phyloP scores from a whole-genome alignment of 2,113 vertebrate genomes.

The Brachyistius frenatus region DNA sequence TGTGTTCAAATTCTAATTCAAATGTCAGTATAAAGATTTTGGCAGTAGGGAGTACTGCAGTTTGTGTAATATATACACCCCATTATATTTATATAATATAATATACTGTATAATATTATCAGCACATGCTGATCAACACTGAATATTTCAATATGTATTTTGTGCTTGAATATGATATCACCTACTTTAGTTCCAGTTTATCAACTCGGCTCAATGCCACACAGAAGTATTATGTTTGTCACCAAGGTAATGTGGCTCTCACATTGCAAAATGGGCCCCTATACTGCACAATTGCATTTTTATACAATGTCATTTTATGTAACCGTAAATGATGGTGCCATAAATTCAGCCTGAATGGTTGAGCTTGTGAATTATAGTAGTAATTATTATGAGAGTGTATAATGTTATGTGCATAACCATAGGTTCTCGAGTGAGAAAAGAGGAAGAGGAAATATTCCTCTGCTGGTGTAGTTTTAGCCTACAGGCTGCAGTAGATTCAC shows the following conservation, averaged over 20 bases:
- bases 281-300: slow-evolving; percentile 72
- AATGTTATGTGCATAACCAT: slow-evolving; percentile 70
- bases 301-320: slow-evolving; percentile 78
- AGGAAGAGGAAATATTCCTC: slow-evolving; percentile 25
- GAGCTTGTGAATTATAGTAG: slow-evolving; percentile 76
- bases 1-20: not conserved
- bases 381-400: slow-evolving; percentile 77
- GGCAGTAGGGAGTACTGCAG: slow-evolving; percentile 8
- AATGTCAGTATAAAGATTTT: slow-evolving; percentile 14
- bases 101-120: slow-evolving; percentile 21
- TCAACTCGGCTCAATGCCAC: slow-evolving; percentile 55
- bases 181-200: slow-evolving; percentile 49
- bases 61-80: slow-evolving; percentile 23
- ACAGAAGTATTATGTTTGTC: slow-evolving; percentile 73
- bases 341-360: slow-evolving; percentile 77
- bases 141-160: slow-evolving; percentile 44
- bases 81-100: slow-evolving; percentile 20
- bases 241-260: slow-evolving; percentile 66
- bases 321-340: slow-evolving; percentile 73
- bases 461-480: slow-evolving; percentile 46
- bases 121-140: slow-evolving; percentile 45
- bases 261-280: slow-evolving; percentile 70
- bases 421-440: slow-evolving; percentile 66
- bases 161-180: slow-evolving; percentile 37
- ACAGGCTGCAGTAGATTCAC: slow-evolving; percentile 63